Evolutionary conservation across 2,888 invertebrate species (phyloP).

Genomic region (Aphidius colemani): DNA sequence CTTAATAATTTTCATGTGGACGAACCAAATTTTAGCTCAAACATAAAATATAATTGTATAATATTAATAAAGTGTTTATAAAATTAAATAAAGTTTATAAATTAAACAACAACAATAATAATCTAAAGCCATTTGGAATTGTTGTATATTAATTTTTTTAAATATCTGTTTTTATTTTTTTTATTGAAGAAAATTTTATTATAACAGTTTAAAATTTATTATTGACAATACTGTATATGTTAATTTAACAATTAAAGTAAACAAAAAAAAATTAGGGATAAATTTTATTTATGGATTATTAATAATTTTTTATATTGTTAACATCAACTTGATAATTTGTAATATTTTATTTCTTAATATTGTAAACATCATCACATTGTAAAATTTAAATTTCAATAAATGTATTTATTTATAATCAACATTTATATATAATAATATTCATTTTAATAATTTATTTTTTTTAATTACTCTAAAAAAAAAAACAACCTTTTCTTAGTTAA

Average conservation of each 20-base stretch:
- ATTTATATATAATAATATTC: not conserved
- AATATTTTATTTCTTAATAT: not conserved
- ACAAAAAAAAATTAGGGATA: not conserved
- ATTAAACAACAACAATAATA: not conserved
- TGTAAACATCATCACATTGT: not conserved
- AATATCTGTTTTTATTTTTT: not conserved
- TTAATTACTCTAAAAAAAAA: too few species aligned
- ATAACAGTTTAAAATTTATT: slow-evolving; percentile 11
- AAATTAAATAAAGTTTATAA: not conserved
- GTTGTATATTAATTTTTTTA: too few species aligned
- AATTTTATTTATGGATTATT: not conserved
- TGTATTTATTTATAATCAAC: not conserved
- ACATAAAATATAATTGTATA: not conserved
- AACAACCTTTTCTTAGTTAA: too few species aligned
- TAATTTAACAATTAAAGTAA: too few species aligned
- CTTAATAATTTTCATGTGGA: not conserved
- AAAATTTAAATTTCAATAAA: slow-evolving; percentile 1
- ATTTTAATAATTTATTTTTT: not conserved
- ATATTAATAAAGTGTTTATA: not conserved
- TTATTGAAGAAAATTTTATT: not conserved
- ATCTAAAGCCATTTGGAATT: too few species aligned
- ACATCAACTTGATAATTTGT: too few species aligned
- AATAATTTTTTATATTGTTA: too few species aligned
- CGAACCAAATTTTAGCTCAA: not conserved
- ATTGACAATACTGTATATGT: too few species aligned